Evolutionary conservation across 1,140 invertebrate species (phyloP).

Genomic region (Saccostrea cuccullata): DNA sequence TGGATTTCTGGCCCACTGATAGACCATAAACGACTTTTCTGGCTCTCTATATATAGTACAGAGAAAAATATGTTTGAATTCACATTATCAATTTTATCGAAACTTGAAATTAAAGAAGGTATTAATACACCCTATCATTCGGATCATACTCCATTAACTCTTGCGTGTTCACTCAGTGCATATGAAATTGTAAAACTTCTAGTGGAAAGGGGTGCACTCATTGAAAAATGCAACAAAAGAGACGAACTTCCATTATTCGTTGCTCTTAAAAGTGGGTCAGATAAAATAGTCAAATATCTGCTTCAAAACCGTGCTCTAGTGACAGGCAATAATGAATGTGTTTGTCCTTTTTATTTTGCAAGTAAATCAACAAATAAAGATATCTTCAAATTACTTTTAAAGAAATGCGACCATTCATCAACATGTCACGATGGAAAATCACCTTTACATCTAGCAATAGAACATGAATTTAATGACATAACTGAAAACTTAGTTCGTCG

Average conservation of each 20-base stretch:
- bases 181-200: neutral
- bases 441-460: neutral
- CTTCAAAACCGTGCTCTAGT: neutral
- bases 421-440: neutral
- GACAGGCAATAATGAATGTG: neutral
- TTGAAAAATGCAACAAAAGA: neutral
- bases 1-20: neutral
- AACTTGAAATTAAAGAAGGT: neutral
- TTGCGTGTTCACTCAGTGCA: neutral
- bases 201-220: neutral
- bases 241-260: neutral
- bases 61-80: neutral
- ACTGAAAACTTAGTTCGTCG: neutral
- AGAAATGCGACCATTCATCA: neutral
- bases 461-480: neutral
- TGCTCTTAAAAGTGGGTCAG: neutral
- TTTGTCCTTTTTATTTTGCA: neutral
- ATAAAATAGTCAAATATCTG: neutral
- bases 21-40: neutral
- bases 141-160: neutral
- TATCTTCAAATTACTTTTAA: neutral
- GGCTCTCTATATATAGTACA: constrained; percentile 2
- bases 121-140: neutral
- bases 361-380: neutral
- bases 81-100: neutral